These are phyloP conservation scores for Typhlichthys eigenmanni DNA, from an alignment of 2,797 vertebrate genomes.

Conservation along the genomic window DNA sequence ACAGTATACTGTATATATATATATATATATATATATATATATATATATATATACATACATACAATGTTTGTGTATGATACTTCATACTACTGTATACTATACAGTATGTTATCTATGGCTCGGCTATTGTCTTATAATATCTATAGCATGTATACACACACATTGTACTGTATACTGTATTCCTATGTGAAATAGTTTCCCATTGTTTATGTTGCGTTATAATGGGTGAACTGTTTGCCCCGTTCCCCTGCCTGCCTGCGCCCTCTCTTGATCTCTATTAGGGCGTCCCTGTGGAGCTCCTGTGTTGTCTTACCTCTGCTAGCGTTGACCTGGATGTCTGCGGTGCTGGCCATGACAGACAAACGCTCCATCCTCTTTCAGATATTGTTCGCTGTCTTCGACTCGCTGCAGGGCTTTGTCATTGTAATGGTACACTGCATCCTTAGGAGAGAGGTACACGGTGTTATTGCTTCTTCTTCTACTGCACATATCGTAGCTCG, in stretches of 20 bases:
- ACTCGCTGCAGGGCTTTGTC: slow-evolving; percentile 98
- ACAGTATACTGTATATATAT: too few species aligned
- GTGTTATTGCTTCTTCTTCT: neutral
- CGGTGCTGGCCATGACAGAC: slow-evolving; percentile 98
- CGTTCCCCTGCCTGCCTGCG: neutral
- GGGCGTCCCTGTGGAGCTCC: slow-evolving; percentile 99
- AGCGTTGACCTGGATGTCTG: slow-evolving; percentile 99
- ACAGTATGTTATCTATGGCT: too few species aligned
- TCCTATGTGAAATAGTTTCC: too few species aligned
- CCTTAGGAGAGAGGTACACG: slow-evolving; percentile 93
- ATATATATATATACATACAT: too few species aligned
- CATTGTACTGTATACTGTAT: too few species aligned
- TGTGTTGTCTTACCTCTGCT: slow-evolving; percentile 96
- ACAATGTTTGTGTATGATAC: too few species aligned
- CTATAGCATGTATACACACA: too few species aligned
- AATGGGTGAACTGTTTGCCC: slow-evolving; percentile 13
- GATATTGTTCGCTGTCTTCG: slow-evolving; percentile 98
- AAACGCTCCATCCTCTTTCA: slow-evolving; percentile 99
- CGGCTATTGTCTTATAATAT: too few species aligned
- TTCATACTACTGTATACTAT: too few species aligned
- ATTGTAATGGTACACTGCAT: slow-evolving; percentile 99
- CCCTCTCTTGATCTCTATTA: slow-evolving; percentile 59
- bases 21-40: too few species aligned
- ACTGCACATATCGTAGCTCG: neutral
- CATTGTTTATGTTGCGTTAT: too few species aligned